Conservation (phyloP, 2,888 invertebrate genomes). For the Tuta absoluta region DNA sequence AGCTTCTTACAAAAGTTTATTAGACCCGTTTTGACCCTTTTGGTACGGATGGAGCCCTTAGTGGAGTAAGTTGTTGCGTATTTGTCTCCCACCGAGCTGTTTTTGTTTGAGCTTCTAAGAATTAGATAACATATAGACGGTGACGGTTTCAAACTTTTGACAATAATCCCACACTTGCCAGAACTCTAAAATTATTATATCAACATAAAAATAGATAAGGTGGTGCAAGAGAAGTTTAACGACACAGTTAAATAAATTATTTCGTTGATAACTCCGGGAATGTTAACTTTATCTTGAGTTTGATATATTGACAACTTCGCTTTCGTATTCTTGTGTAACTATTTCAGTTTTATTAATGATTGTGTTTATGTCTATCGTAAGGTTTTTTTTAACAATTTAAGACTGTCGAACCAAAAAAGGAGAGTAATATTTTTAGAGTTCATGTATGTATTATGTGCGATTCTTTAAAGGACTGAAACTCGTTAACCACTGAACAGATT, state of each 20-base stretch:
- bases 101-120: conserved; percentile 60
- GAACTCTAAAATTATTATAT: conserved; percentile 48
- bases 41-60: no score
- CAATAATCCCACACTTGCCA: conserved; percentile 51
- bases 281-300: conserved; percentile 24
- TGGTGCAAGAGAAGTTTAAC: conserved; percentile 35
- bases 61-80: conserved; percentile 42
- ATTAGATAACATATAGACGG: conserved; percentile 54
- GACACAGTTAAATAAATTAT: conserved; percentile 43
- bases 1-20: no score
- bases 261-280: conserved; percentile 36
- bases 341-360: conserved; percentile 16
- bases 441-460: no score
- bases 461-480: no score
- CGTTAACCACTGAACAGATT: no score
- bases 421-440: no score
- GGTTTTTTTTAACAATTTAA: no score
- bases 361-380: conserved; percentile 1
- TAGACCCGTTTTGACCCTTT: no score
- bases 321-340: conserved; percentile 19
- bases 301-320: conserved; percentile 23
- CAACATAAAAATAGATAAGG: conserved; percentile 49
- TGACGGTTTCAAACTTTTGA: conserved; percentile 58
- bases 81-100: conserved; percentile 49
- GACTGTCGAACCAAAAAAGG: no score